Conservation (phyloP, 2,113 vertebrate genomes). For the Labrus mixtus region DNA sequence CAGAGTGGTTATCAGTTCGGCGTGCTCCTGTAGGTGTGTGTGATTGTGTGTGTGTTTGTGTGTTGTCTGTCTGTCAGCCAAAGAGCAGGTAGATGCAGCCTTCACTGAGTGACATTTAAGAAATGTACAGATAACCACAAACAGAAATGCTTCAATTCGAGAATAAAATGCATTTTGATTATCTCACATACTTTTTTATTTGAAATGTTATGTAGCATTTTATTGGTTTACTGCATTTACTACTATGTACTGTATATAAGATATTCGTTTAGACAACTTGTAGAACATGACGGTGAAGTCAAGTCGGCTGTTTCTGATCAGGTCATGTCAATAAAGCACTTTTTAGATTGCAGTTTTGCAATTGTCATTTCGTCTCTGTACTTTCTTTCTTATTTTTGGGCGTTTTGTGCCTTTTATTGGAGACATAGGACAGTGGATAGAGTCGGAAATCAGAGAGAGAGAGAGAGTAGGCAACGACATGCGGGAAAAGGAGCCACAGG, state of each 20-base stretch:
- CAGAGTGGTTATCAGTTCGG: not conserved
- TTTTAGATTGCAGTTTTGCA: no score
- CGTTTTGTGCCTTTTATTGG: no score
- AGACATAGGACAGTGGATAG: no score
- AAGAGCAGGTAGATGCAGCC: not conserved
- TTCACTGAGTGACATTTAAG: conserved; percentile 49
- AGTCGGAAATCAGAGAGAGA: no score
- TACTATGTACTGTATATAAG: not conserved
- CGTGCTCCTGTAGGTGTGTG: not conserved
- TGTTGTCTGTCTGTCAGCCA: not conserved
- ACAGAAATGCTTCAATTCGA: conserved; percentile 30
- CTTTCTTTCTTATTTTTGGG: no score
- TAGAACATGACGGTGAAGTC: not conserved
- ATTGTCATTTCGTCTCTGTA: no score
- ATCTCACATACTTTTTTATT: not conserved
- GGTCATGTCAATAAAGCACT: no score
- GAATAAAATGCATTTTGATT: conserved; percentile 21
- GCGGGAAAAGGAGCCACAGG: no score
- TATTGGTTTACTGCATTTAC: conserved; percentile 6
- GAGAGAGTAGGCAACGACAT: no score
- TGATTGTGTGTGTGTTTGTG: not conserved
- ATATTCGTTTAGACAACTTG: not conserved
- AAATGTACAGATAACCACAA: conserved; percentile 32
- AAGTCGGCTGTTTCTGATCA: no score
- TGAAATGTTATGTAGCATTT: not conserved